A percentile compares a stretch with the other conserved stretches of the same genome.
Evolutionary conservation across 2,888 invertebrate genomes (phyloP).

Genomic region (Apeira syringaria): DNA sequence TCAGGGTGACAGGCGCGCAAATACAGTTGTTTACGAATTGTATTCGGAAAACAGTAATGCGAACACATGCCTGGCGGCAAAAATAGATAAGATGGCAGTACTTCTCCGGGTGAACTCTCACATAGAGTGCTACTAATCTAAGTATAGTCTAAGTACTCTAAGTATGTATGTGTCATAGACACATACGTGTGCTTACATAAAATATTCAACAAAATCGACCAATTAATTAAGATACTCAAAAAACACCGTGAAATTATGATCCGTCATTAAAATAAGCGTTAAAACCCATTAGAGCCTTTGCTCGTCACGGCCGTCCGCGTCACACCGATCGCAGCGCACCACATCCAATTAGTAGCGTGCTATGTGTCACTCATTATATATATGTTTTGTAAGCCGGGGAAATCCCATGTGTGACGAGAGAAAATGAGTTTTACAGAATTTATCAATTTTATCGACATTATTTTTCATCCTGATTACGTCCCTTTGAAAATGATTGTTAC

Average conservation of each 20-base stretch:
- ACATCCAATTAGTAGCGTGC: conserved; percentile 18
- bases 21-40: no score
- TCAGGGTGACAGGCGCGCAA: no score
- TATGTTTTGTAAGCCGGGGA: not conserved
- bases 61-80: no score
- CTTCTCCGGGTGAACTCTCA: no score
- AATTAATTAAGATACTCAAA: conserved; percentile 12
- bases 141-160: no score
- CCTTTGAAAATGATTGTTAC: no score
- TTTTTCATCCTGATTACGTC: not conserved
- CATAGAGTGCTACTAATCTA: no score
- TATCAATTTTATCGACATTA: not conserved
- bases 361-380: conserved; percentile 1
- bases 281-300: conserved; percentile 7
- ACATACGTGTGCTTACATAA: no score
- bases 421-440: not conserved
- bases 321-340: conserved; percentile 3
- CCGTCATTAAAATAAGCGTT: conserved; percentile 18
- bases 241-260: conserved; percentile 15
- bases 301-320: conserved; percentile 12
- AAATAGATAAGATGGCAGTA: no score
- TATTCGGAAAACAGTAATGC: no score
- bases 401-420: not conserved
- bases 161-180: no score
- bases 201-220: not conserved